phyloP scores from a whole-genome alignment of 2,113 vertebrate genomes.

The Fregata magnificens region DNA sequence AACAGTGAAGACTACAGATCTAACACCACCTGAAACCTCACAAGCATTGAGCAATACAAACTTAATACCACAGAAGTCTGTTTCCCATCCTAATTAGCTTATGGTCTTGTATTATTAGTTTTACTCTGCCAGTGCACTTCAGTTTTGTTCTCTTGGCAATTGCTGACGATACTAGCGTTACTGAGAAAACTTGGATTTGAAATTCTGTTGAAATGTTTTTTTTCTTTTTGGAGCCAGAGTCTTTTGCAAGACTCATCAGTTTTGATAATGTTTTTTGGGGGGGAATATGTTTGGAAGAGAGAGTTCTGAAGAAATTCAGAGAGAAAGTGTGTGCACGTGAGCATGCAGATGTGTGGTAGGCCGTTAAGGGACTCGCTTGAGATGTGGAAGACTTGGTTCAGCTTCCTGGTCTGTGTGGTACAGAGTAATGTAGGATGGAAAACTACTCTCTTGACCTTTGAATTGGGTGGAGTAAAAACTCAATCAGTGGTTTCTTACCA shows the following conservation, averaged over 20 bases:
- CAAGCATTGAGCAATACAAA: background rate
- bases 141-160: background rate
- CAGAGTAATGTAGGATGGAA: conserved; percentile 10
- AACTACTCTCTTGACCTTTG: conserved; percentile 64
- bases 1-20: background rate
- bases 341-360: background rate
- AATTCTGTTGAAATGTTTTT: background rate
- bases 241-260: conserved; percentile 9
- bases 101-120: background rate
- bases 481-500: conserved; percentile 10
- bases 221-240: background rate
- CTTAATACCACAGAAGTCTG: background rate
- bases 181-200: background rate
- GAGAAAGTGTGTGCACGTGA: background rate
- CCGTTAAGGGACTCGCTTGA: background rate
- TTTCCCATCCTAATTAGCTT: background rate
- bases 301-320: background rate
- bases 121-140: background rate
- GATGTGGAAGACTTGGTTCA: conserved; percentile 27
- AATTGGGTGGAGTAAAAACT: conserved; percentile 55
- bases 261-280: background rate
- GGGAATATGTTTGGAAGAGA: background rate
- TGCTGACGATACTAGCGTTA: background rate
- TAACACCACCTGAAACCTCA: background rate
- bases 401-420: background rate